Conservation (phyloP, 2,113 vertebrate species). For the Anas platyrhynchos region DNA sequence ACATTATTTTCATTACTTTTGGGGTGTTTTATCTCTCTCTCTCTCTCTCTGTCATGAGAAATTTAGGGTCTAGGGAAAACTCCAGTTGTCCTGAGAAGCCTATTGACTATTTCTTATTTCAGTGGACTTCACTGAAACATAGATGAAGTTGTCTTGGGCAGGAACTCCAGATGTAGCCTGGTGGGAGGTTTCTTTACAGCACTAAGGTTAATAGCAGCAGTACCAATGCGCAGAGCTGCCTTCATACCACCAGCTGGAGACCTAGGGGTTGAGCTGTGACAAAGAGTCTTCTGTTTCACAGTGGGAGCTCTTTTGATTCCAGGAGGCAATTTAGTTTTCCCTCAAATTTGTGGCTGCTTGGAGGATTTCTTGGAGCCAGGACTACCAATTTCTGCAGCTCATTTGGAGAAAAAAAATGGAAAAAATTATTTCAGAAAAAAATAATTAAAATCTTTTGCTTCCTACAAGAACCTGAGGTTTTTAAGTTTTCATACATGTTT, state of each 20-base stretch:
- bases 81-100: background rate
- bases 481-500: background rate
- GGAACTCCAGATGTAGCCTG: accelerated
- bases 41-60: background rate
- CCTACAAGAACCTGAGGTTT: background rate
- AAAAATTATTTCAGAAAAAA: background rate
- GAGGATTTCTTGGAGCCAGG: background rate
- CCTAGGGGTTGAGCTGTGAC: background rate
- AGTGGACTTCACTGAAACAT: background rate
- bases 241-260: background rate
- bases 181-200: background rate
- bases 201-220: background rate
- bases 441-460: background rate
- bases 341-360: background rate
- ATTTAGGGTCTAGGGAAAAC: background rate
- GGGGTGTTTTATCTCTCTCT: background rate
- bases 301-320: background rate
- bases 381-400: accelerated
- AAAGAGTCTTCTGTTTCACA: background rate
- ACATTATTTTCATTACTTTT: background rate
- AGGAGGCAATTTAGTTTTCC: background rate
- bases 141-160: background rate
- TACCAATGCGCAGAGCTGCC: background rate
- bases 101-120: background rate
- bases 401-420: background rate